Evolutionary conservation across 2,888 invertebrate genomes (phyloP).

Genomic region (Drosophila subquinaria): DNA sequence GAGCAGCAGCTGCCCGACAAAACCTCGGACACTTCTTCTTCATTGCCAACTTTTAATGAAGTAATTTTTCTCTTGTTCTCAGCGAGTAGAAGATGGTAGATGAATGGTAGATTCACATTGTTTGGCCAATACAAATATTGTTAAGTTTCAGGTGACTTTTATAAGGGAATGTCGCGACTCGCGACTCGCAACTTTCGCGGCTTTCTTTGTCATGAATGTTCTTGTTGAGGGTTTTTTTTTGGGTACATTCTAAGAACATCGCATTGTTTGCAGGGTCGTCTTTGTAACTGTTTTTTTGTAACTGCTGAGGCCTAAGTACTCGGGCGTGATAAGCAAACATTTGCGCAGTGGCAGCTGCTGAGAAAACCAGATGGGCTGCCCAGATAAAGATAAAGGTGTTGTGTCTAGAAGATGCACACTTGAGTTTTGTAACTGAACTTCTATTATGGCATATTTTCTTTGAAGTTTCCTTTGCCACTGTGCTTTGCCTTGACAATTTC

Average conservation of each 20-base stretch:
- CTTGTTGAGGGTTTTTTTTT: constrained; percentile 19
- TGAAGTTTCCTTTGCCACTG: not conserved
- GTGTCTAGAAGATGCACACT: not conserved
- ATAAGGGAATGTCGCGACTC: constrained; percentile 10
- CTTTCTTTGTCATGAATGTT: constrained; percentile 67
- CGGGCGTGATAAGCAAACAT: constrained; percentile 53
- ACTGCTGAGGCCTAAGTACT: constrained; percentile 30
- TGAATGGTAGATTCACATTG: constrained; percentile 53
- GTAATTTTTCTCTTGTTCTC: constrained; percentile 65
- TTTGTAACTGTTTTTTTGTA: constrained; percentile 1
- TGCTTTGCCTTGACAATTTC: not conserved
- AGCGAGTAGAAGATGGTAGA: constrained; percentile 1
- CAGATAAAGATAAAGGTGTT: constrained; percentile 26
- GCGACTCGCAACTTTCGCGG: constrained; percentile 52
- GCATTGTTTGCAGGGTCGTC: constrained; percentile 40
- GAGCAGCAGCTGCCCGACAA: constrained; percentile 64
- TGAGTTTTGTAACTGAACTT: not conserved
- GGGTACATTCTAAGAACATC: not conserved
- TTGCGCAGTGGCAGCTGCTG: constrained; percentile 22
- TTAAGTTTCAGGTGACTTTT: constrained; percentile 60
- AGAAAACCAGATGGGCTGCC: constrained; percentile 31
- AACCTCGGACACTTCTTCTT: constrained; percentile 44
- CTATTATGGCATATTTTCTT: not conserved
- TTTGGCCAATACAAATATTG: constrained; percentile 62
- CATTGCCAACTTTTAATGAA: constrained; percentile 74